A percentile compares a stretch with the other conserved stretches of the same genome.
These are phyloP conservation scores for Pogonocichla stellata DNA, from an alignment of 2,113 vertebrate species.

Conservation along the genomic window DNA sequence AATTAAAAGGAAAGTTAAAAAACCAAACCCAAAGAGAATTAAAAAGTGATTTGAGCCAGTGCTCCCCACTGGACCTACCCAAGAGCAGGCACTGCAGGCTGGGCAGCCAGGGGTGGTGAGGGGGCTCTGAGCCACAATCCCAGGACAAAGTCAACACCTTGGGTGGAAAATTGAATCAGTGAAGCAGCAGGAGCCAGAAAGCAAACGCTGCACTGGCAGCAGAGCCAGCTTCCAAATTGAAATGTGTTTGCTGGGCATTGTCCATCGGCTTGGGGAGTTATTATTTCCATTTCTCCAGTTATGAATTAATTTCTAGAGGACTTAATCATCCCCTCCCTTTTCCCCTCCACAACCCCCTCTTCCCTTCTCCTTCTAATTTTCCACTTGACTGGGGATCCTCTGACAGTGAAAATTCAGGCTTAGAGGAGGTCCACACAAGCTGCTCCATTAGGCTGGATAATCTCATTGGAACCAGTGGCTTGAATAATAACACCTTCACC, in stretches of 20 bases:
- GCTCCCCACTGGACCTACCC: not conserved
- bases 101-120: not conserved
- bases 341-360: conserved; percentile 29
- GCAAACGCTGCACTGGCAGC: not conserved
- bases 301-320: conserved; percentile 77
- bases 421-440: conserved; percentile 70
- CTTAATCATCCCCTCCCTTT: conserved; percentile 68
- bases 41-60: not conserved
- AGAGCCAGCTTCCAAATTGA: conserved; percentile 57
- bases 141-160: conserved; percentile 35
- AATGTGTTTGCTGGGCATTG: conserved; percentile 62
- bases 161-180: conserved; percentile 61
- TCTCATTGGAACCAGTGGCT: conserved; percentile 88
- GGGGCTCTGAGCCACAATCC: not conserved
- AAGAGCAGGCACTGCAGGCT: not conserved
- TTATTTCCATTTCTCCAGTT: conserved; percentile 70
- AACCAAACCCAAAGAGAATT: not conserved
- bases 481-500: conserved; percentile 87
- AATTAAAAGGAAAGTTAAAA: rapidly evolving
- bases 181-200: not conserved
- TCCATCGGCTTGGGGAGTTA: conserved; percentile 31
- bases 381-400: conserved; percentile 81
- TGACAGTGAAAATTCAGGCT: conserved; percentile 75
- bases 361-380: conserved; percentile 81
- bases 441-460: conserved; percentile 81